A percentile compares a stretch with the other conserved stretches of the same genome.
These are phyloP conservation scores for Melieria picta DNA, from an alignment of 2,888 invertebrate species.

Conservation along the genomic window DNA sequence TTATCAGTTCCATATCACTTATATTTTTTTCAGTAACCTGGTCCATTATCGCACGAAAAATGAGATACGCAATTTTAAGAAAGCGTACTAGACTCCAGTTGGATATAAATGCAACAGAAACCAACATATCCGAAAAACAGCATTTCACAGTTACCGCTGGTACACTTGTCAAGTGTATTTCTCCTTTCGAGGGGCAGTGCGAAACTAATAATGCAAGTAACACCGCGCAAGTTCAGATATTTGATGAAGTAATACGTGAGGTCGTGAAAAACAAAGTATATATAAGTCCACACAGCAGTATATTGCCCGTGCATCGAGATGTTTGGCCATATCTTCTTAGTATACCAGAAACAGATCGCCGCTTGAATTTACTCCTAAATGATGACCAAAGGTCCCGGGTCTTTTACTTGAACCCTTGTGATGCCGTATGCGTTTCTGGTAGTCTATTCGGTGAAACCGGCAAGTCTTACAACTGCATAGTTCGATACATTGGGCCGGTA, in stretches of 20 bases:
- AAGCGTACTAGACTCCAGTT: too few relatives aligned
- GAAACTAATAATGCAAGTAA: too few relatives aligned
- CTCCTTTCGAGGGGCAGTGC: too few relatives aligned
- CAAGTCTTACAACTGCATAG: constrained; percentile 61
- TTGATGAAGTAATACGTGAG: constrained; percentile 17
- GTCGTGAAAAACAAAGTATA: background rate
- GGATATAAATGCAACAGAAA: too few relatives aligned
- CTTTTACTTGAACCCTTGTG: constrained; percentile 49
- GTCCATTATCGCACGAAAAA: too few relatives aligned
- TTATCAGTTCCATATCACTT: too few relatives aligned
- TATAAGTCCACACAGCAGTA: background rate
- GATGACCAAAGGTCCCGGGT: constrained; percentile 66
- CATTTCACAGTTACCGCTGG: constrained; percentile 21
- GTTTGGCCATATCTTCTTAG: constrained; percentile 69
- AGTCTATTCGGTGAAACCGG: constrained; percentile 53
- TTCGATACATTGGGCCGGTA: constrained; percentile 69
- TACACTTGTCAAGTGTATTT: constrained; percentile 9
- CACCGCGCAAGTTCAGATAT: constrained; percentile 3
- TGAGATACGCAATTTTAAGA: too few relatives aligned
- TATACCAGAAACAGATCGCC: constrained; percentile 67
- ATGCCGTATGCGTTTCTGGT: constrained; percentile 64
- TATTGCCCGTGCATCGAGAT: constrained; percentile 49
- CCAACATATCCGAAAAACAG: background rate
- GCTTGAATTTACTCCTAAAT: constrained; percentile 67
- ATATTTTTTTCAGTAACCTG: too few relatives aligned